These are phyloP conservation scores for Metopia argyrocephala DNA, from an alignment of 2,888 invertebrate genomes.

Conservation along the genomic window DNA sequence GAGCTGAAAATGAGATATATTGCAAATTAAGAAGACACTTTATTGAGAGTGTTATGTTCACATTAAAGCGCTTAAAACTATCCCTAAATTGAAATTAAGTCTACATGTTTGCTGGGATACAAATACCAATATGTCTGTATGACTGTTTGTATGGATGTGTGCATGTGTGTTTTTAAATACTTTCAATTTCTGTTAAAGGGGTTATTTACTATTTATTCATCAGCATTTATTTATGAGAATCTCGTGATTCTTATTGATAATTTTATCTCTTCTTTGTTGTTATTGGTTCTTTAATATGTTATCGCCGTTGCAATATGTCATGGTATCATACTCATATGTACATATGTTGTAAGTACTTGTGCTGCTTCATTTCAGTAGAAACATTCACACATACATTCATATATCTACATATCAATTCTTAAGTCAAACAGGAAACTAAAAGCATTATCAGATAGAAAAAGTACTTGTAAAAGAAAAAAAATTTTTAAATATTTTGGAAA, in stretches of 20 bases:
- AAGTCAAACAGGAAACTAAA: too few species aligned
- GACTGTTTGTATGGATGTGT: background rate
- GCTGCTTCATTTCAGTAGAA: too few species aligned
- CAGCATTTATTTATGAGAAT: conserved; percentile 40
- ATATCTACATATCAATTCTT: too few species aligned
- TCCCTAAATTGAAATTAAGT: too few species aligned
- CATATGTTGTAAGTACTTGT: background rate
- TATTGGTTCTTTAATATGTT: background rate
- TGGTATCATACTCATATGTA: background rate
- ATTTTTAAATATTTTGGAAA: too few species aligned
- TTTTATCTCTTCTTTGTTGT: conserved; percentile 12
- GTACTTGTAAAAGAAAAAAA: too few species aligned
- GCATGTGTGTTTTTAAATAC: background rate
- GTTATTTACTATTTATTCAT: background rate
- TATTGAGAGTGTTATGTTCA: too few species aligned
- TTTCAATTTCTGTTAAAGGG: conserved; percentile 39
- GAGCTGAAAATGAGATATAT: too few species aligned
- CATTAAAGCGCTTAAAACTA: too few species aligned
- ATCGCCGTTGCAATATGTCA: background rate
- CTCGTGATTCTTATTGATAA: conserved; percentile 57
- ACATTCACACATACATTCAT: too few species aligned
- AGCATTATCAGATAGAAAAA: too few species aligned
- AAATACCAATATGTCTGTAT: background rate
- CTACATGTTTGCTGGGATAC: conserved; percentile 2
- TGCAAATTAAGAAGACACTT: too few species aligned